Percentiles rank a stretch among this genome's conserved stretches.
Conservation (phyloP, 2,888 invertebrate species). For the Prosapia bicincta region DNA sequence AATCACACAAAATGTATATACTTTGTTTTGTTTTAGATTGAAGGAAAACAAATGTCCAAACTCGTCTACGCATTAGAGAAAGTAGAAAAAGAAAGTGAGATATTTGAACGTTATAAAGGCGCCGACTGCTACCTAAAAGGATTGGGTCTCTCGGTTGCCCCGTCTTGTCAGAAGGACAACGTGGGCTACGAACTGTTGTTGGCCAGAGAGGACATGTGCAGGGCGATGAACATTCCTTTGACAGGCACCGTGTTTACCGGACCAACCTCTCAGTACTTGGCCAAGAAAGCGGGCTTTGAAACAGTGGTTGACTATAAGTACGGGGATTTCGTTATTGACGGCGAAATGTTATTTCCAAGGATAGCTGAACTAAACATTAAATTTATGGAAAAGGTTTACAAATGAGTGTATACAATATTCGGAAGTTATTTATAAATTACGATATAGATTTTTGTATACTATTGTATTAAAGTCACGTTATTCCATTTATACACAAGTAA, state of each 20-base stretch:
- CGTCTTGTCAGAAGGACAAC: background rate
- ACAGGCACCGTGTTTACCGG: slow-evolving; percentile 6
- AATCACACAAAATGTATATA: no score
- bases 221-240: background rate
- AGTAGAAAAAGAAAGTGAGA: background rate
- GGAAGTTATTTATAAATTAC: no score
- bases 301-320: background rate
- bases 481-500: no score
- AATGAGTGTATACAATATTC: no score
- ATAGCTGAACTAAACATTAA: background rate
- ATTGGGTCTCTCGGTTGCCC: background rate
- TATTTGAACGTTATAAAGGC: background rate
- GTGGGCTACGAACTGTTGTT: slow-evolving; percentile 5
- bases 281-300: background rate
- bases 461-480: no score
- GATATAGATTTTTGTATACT: no score
- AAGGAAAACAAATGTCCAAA: no score
- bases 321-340: background rate
- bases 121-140: background rate
- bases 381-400: background rate
- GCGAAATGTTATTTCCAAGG: background rate
- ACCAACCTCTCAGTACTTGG: slow-evolving; percentile 3
- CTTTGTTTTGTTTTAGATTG: no score
- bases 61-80: background rate
- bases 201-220: background rate